Evolutionary conservation across 2,888 invertebrate species (phyloP), one percentile per base, ranked within the genome.

Genomic region (Plusia festucae): DNA sequence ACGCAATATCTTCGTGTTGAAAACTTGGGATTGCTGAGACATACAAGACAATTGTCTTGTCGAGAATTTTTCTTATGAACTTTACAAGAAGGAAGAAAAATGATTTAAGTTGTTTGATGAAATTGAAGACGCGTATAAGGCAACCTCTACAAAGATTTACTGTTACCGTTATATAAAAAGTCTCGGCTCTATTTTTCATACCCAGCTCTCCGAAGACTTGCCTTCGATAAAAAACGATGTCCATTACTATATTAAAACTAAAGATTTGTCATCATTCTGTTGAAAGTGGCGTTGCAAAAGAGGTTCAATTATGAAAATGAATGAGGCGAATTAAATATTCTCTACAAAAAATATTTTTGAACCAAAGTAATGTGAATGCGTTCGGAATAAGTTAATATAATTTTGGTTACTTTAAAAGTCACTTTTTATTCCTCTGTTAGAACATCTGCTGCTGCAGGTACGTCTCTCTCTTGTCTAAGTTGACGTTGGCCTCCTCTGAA

Each of bases 281-380:
- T 67, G 70, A 24, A 27, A 49, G 18, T 65, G 46, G 57, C 27
- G 52, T 22, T 20, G 11, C 6, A 20, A 30, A 54, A 20, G 49
- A 57, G 22, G 49, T 32, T 15, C 11, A 20, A 49, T 18, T 53
- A 40, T 57, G 49, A 57, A 61, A 60, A 44, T 27, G 34, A 11
- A 7, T 20, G 15, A 44, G 30, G 34, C 5, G 40, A 49, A 6
- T 20, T 18, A 54, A 58, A 61, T 55, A 15, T 13, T 54, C 24
- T 30, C 24, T 3, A 7, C 40, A 40, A 40, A n/a, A n/a, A 15
- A 40, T 40, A 6, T 40, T 34, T 15, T 34, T 34, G 15, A 15
- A n/a, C n/a, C n/a, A 34, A 5, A 3, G 13, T 34, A 34, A 13
- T 9, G 24, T 24, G 30, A 9, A 30, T 30, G 30, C 30, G 9